Percentiles rank a stretch among this genome's conserved stretches.
These are phyloP conservation scores for Monochamus saltuarius DNA, from an alignment of 1,140 invertebrate genomes.

Conservation along the genomic window DNA sequence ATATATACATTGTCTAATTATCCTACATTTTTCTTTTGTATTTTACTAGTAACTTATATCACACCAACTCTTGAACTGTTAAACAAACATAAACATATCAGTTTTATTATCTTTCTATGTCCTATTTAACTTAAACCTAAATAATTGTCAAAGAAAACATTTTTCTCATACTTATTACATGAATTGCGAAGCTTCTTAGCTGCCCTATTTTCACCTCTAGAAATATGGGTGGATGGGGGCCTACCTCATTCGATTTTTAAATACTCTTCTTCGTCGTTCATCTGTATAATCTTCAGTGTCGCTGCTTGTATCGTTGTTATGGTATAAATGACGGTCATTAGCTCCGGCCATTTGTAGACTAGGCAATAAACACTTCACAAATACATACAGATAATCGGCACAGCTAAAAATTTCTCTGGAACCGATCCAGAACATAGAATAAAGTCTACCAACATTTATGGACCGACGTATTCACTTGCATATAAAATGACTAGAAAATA, in stretches of 20 bases:
- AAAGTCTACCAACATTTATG: too few relatives aligned
- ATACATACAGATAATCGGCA: conserved; percentile 43
- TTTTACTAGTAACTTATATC: too few relatives aligned
- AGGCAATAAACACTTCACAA: conserved; percentile 47
- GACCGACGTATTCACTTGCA: too few relatives aligned
- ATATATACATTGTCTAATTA: too few relatives aligned
- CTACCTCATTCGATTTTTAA: conserved; percentile 66
- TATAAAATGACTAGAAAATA: too few relatives aligned
- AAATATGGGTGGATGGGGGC: neutral
- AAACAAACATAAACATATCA: too few relatives aligned
- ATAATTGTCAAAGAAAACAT: neutral
- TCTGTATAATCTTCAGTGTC: conserved; percentile 72
- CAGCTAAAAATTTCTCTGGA: conserved; percentile 37
- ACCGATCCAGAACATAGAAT: conserved; percentile 31
- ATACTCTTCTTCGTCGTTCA: conserved; percentile 62
- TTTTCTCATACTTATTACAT: neutral
- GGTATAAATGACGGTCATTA: conserved; percentile 45
- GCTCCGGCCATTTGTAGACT: conserved; percentile 47
- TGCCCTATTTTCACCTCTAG: neutral
- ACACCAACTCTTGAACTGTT: too few relatives aligned
- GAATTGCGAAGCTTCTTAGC: neutral
- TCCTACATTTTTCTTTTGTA: too few relatives aligned
- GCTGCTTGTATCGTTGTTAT: conserved; percentile 64
- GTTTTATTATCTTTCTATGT: too few relatives aligned
- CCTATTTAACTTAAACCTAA: too few relatives aligned